Evolutionary conservation across 2,797 vertebrate genomes (phyloP), one percentile per base, ranked within the genome.

Genomic region (Thalassophryne amazonica): DNA sequence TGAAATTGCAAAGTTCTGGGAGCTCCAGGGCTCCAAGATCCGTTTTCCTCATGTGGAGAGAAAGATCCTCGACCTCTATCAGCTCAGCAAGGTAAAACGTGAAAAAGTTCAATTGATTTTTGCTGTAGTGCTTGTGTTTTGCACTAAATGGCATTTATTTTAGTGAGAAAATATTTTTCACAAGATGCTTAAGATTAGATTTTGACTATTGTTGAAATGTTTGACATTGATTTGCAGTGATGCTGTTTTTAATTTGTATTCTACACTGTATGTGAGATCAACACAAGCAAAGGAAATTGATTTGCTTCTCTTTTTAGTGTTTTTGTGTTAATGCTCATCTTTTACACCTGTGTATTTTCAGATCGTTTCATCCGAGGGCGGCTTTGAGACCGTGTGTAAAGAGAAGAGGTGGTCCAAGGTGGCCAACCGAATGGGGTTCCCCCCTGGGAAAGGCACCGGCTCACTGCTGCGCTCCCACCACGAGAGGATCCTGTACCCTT

Each of bases 1-100:
- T 90, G 95, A 98, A 74, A 93, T 98, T 22, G 94, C 95, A 73
- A 98, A 98, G 83, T 99, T 99, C 79, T 99, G 97, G 97, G 97
- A 98, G 67, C 92, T 99, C 60, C 97, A 98, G 39, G 97, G 97
- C 52, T 98, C 94, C 54, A 95, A 93, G 58, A 86, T 98, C 46
- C 94, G 95, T 63, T 97, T 99, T 40, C 97, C 96, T 17, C 95
- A 98, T 19, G 93, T 99, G 7, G 97, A 99, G 81, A 92, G 93
- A 56, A 95, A 95, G 79, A 91, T 98, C 14, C 78, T 99, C 78
- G 96, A 99, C 75, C 90, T 99, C 6, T 99, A 98, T 78, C 92
- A 90, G 60, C 91, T 99, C 50, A 98, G 95, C 87, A 99, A 99
- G 92, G 97, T 95, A 55, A 60, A 33, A 23, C 12, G 3, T 31